These are phyloP conservation scores for Agrochola litura DNA, from an alignment of 2,888 invertebrate species.

Conservation along the genomic window DNA sequence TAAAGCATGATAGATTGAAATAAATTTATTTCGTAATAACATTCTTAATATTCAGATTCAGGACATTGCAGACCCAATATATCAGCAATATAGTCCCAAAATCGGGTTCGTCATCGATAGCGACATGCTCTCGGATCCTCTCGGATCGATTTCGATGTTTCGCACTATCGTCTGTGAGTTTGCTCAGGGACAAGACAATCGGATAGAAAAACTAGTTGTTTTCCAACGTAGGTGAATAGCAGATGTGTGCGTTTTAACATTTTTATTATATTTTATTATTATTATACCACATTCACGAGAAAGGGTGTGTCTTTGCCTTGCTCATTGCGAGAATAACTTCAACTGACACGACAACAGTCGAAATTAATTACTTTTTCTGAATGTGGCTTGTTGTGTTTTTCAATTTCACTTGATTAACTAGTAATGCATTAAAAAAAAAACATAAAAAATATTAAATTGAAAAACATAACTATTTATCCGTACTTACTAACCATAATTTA, in stretches of 20 bases:
- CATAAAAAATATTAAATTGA: constrained; percentile 73
- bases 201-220: constrained; percentile 74
- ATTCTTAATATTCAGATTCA: constrained; percentile 87
- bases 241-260: constrained; percentile 76
- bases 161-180: constrained; percentile 79
- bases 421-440: constrained; percentile 10
- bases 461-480: constrained; percentile 74
- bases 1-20: constrained; percentile 76
- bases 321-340: constrained; percentile 41
- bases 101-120: constrained; percentile 83
- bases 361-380: constrained; percentile 71
- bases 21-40: constrained; percentile 72
- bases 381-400: constrained; percentile 76
- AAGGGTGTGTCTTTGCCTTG: constrained; percentile 48
- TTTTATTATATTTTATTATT: constrained; percentile 60
- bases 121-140: constrained; percentile 73
- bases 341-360: constrained; percentile 44
- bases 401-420: constrained; percentile 71
- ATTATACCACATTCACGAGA: constrained; percentile 76
- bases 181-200: constrained; percentile 72
- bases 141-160: constrained; percentile 53
- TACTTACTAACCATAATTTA: constrained; percentile 87
- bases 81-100: constrained; percentile 83
- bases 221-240: constrained; percentile 87
- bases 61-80: constrained; percentile 81